Evolutionary conservation across 2,113 vertebrate species (phyloP), one percentile per base, ranked within the genome.

Genomic region (Pygoscelis antarcticus): DNA sequence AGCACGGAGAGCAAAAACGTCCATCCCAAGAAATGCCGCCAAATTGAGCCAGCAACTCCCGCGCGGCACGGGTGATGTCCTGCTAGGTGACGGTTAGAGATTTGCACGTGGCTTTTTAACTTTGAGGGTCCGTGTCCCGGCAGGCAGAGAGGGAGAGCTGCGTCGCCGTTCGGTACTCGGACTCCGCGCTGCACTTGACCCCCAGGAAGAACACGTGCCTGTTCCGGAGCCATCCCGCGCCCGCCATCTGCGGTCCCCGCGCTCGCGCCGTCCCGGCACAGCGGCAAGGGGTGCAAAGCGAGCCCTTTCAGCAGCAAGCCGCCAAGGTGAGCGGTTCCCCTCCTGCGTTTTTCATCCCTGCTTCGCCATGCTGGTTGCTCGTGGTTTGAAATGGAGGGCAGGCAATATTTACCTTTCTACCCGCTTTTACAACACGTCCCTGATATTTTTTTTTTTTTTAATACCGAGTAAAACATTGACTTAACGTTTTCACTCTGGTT

Each of bases 91-190:
- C 2, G 44, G 16, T 4, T 60, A 8, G 52, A 16, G 54, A 29
- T 65, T 49, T 16, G 4, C 46, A 1, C 0, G 4, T 21, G 65
- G 13, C 26, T 68, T 80, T 51, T 25, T 23, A 19, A 55, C 65
- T 6, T 6, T 1, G 47, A 54, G 16, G 38, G 1, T 8, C 32
- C 7, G 10, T 20, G 29, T 92, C 32, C 47, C 32, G 18, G 9
- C 96, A 99, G 99, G 97, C 47, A 1, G 97, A 98, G 96, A 95
- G 96, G 76, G 98, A 99, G 89, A 95, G 95, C 40, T 64, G 38
- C n/a, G 21, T 97, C 13, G 70, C 97, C 16, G 42, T 83, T 85
- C 96, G 62, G 10, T 98, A 93, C 76, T 95, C 52, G 1, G 89
- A 93, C 79, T 90, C 90, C 0, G 78, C 64, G 6, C 71, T 84